Conservation (phyloP, 2,888 invertebrate genomes). For the Ochropleura plecta region DNA sequence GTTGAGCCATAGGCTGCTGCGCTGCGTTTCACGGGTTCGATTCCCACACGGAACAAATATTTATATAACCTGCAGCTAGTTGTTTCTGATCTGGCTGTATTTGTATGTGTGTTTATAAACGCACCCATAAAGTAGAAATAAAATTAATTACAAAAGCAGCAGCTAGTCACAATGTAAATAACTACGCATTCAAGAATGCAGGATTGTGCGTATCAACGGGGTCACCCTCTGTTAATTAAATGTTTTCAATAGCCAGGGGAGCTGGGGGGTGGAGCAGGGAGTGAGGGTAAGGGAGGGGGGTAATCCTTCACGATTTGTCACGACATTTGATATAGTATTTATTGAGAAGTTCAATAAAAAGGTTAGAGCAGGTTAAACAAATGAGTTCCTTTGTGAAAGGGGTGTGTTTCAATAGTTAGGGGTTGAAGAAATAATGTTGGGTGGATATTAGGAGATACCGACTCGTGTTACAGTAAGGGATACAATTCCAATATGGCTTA, state of each 20-base stretch:
- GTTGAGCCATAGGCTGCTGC: no score
- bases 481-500: not conserved
- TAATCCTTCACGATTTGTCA: slow-evolving; percentile 65
- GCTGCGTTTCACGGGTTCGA: no score
- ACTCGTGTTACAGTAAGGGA: not conserved
- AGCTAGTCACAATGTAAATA: slow-evolving; percentile 58
- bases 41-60: no score
- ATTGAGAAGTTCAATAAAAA: slow-evolving; percentile 54
- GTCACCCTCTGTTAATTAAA: slow-evolving; percentile 65
- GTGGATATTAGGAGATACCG: not conserved
- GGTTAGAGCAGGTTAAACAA: slow-evolving; percentile 44
- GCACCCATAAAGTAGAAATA: no score
- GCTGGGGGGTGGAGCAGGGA: not conserved
- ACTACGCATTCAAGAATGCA: slow-evolving; percentile 62
- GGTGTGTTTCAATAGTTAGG: not conserved
- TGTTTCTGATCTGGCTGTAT: no score
- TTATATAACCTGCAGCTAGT: no score
- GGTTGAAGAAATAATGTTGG: slow-evolving; percentile 5
- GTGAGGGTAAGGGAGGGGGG: not conserved
- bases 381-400: slow-evolving; percentile 8
- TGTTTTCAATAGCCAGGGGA: slow-evolving; percentile 61
- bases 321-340: slow-evolving; percentile 66
- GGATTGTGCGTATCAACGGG: slow-evolving; percentile 64
- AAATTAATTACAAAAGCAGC: slow-evolving; percentile 43
- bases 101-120: no score